These are phyloP conservation scores for Lepas anatifera DNA, from an alignment of 2,888 invertebrate species.

Conservation along the genomic window DNA sequence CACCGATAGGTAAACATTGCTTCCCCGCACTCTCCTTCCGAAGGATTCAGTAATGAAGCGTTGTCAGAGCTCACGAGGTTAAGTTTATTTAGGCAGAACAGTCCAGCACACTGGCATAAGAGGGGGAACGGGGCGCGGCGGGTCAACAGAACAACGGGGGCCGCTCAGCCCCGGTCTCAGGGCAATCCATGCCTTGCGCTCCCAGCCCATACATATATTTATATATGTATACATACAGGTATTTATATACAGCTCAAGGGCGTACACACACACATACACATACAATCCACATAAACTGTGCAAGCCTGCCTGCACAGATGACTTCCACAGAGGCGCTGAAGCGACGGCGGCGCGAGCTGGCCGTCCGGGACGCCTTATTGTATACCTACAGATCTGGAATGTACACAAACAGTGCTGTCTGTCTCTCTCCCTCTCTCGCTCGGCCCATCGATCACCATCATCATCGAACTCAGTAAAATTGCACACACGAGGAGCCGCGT, in stretches of 20 bases:
- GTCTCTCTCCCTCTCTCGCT: neutral
- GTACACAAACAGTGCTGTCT: neutral
- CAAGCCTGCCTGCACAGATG: too few relatives aligned
- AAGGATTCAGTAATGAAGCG: too few relatives aligned
- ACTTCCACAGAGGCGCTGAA: too few relatives aligned
- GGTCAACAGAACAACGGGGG: too few relatives aligned
- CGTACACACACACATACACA: too few relatives aligned
- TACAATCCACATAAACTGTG: too few relatives aligned
- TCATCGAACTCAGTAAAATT: neutral
- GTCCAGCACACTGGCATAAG: conserved; percentile 7
- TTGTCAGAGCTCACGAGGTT: neutral
- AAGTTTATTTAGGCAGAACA: conserved; percentile 12
- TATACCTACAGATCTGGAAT: conserved; percentile 1
- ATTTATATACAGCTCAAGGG: neutral
- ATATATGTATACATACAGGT: neutral
- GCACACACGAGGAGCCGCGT: neutral
- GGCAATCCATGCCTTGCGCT: too few relatives aligned
- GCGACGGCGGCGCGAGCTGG: too few relatives aligned
- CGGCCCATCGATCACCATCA: too few relatives aligned
- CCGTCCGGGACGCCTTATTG: neutral
- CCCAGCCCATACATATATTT: conserved; percentile 10
- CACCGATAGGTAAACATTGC: too few relatives aligned
- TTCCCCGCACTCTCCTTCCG: too few relatives aligned
- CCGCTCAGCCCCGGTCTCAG: too few relatives aligned
- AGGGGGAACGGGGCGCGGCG: neutral